phyloP scores from a whole-genome alignment of 2,797 vertebrate species.

The Lacerta agilis region DNA sequence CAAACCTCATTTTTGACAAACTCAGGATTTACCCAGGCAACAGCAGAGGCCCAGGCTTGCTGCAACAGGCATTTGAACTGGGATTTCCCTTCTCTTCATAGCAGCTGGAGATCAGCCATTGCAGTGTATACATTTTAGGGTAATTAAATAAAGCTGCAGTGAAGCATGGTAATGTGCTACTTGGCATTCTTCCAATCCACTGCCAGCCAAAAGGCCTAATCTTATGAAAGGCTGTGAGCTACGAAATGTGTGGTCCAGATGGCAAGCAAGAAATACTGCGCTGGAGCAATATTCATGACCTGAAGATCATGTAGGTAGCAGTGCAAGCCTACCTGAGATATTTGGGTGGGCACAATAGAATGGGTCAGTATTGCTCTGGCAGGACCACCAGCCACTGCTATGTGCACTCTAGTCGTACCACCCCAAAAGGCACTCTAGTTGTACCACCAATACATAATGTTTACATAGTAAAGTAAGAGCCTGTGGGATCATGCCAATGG shows the following conservation, averaged over 20 bases:
- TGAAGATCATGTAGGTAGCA: background rate
- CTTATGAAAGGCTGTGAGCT: background rate
- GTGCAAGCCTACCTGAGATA: background rate
- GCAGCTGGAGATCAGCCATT: conserved; percentile 13
- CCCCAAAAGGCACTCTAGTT: background rate
- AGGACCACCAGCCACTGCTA: background rate
- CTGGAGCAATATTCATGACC: background rate
- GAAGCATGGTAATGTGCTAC: conserved; percentile 22
- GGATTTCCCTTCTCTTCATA: conserved; percentile 20
- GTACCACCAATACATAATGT: no score
- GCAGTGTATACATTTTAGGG: conserved; percentile 19
- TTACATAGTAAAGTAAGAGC: no score
- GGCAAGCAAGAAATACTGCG: background rate
- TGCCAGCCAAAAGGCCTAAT: background rate
- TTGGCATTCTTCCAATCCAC: conserved; percentile 12
- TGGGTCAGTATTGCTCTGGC: background rate
- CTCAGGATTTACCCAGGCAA: background rate
- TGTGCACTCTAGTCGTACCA: background rate
- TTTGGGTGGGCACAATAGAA: background rate
- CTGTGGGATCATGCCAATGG: no score
- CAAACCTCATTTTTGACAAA: background rate
- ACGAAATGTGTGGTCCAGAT: background rate
- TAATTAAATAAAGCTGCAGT: conserved; percentile 36
- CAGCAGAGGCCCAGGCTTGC: background rate
- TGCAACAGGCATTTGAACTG: background rate